Base-by-base conservation (phyloP, 2,113 vertebrate species). In the Argyrosomus japonicus region DNA sequence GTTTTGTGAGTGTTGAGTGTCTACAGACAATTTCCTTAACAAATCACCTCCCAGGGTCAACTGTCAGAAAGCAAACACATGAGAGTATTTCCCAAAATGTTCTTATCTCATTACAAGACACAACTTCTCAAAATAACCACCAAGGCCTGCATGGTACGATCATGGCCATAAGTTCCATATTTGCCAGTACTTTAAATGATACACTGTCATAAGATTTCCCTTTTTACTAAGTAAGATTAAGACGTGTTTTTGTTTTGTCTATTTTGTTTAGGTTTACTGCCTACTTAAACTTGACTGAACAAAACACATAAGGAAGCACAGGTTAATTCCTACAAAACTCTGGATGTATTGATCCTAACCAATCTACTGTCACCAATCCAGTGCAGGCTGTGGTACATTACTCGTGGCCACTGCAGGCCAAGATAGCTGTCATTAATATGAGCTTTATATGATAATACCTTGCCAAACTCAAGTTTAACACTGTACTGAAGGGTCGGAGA, bases 391-490 rank as follows among this genome's bases (percentile, higher is more conserved):
- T 57, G 14, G 8, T 43, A 5, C 29, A 53, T 62, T 29, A 19
- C 23, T 43, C 18, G 68, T 50, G 53, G 64, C 70, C 77, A 67
- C 53, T 54, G 60, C 83, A 47, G 54, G 65, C 63, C 18, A 61
- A 72, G 54, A 68, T 45, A 72, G 10, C 73, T 62, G 60, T 54
- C 56, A 83, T 72, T 29, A 68, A 60, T 64, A 82, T 68, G 51
- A 53, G 69, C 48, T 68, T 25, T 11, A 70, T 47, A 25, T 70
- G 48, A 29, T 70, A 36, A 69, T 27, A 68, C 40, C 36, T 71
- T 58, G 15, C 53, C 73, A 83, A 70, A 84, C 50, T 51, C 13
- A n/a, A 73, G 61, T 82, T 75, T 68, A 75, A 63, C 43, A 32
- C 54, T 61, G 54, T 27, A 19, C 29, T 36, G 8, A 74, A 71